Evolutionary conservation across 1,140 invertebrate species (phyloP).

Genomic region (Caerostris extrusa): DNA sequence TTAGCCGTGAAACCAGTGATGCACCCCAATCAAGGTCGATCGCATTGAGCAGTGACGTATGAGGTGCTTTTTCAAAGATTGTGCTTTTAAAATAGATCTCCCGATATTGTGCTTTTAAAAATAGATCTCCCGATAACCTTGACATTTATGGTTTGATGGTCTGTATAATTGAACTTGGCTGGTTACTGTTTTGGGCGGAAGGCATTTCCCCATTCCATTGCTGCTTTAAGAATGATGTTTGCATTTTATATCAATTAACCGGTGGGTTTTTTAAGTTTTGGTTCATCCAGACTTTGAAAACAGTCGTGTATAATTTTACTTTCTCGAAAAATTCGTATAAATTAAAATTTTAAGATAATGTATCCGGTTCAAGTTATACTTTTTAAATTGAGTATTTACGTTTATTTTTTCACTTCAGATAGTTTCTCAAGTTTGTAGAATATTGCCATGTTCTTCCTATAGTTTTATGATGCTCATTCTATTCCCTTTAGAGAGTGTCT

Average conservation of each 20-base stretch:
- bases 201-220: background rate
- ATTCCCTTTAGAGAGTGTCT: too few species aligned
- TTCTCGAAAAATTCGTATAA: too few species aligned
- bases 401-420: too few species aligned
- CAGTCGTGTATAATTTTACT: too few species aligned
- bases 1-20: background rate
- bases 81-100: background rate
- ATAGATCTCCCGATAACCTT: background rate
- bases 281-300: background rate
- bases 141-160: background rate
- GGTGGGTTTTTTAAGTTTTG: background rate
- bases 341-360: too few species aligned
- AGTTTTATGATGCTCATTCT: too few species aligned
- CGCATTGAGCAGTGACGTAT: constrained; percentile 21
- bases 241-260: background rate
- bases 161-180: background rate
- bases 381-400: too few species aligned
- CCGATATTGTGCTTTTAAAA: background rate
- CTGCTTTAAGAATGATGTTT: background rate
- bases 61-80: background rate
- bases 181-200: background rate
- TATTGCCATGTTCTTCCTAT: too few species aligned
- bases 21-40: background rate
- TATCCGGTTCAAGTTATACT: too few species aligned
- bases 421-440: too few species aligned